A percentile compares a stretch with the other conserved stretches of the same genome.
Evolutionary conservation across 1,140 invertebrate genomes (phyloP).

Genomic region (Drosophila carrolli): DNA sequence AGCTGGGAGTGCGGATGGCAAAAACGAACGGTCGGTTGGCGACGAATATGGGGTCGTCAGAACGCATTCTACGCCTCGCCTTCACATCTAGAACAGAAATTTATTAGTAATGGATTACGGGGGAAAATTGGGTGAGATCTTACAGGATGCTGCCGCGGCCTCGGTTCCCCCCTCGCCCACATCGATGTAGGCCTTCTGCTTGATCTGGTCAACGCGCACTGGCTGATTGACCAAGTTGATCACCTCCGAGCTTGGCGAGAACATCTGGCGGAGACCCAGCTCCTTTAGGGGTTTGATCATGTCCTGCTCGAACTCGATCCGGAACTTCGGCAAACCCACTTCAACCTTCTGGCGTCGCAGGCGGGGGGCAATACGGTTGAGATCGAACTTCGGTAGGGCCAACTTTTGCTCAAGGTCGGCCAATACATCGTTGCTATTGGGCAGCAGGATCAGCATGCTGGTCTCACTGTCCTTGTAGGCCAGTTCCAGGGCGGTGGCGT

Average conservation of each 20-base stretch:
- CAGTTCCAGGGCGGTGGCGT: constrained; percentile 65
- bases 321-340: constrained; percentile 66
- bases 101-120: background rate
- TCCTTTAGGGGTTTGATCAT: constrained; percentile 56
- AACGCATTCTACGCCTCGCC: constrained; percentile 32
- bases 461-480: constrained; percentile 49
- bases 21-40: constrained; percentile 77
- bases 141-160: constrained; percentile 75
- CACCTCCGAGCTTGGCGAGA: constrained; percentile 40
- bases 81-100: constrained; percentile 59
- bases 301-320: constrained; percentile 69
- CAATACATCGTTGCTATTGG: constrained; percentile 67
- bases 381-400: constrained; percentile 17
- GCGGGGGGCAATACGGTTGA: constrained; percentile 51
- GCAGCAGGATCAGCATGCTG: constrained; percentile 71
- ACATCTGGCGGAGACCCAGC: constrained; percentile 56
- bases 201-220: constrained; percentile 59
- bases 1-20: constrained; percentile 62
- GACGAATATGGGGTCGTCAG: constrained; percentile 27
- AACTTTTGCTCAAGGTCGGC: constrained; percentile 47
- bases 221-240: constrained; percentile 29
- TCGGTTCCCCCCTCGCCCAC: constrained; percentile 78
- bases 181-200: constrained; percentile 74
- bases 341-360: constrained; percentile 54
- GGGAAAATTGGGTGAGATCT: background rate